Conservation (phyloP, 2,888 invertebrate genomes). For the Drosophila kanekoi region DNA sequence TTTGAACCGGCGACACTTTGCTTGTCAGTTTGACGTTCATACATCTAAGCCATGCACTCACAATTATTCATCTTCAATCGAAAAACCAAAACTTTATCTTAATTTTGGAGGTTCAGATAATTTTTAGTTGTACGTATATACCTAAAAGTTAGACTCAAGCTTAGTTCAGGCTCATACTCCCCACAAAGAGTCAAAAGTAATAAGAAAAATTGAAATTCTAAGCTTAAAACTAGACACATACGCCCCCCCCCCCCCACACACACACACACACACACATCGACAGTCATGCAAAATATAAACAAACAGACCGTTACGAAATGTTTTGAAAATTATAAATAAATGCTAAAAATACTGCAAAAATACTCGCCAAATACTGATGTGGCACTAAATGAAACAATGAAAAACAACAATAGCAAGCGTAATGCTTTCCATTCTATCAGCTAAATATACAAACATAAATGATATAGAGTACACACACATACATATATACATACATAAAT, state of each 20-base stretch:
- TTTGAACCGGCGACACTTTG: too few relatives aligned
- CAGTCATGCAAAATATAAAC: constrained; percentile 41
- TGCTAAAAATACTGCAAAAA: constrained; percentile 49
- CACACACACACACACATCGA: constrained; percentile 10
- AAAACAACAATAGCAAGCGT: constrained; percentile 33
- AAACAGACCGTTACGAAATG: constrained; percentile 57
- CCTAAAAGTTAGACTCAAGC: too few relatives aligned
- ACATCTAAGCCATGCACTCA: too few relatives aligned
- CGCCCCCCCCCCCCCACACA: not conserved
- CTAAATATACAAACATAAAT: constrained; percentile 13
- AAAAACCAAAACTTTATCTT: too few relatives aligned
- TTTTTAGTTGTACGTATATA: too few relatives aligned
- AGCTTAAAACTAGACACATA: constrained; percentile 1
- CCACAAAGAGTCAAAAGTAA: not conserved
- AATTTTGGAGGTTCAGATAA: too few relatives aligned
- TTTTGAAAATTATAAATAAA: constrained; percentile 38
- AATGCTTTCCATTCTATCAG: constrained; percentile 40
- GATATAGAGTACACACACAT: constrained; percentile 2
- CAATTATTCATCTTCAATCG: too few relatives aligned
- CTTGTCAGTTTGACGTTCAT: too few relatives aligned
- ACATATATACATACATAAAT: constrained; percentile 6
- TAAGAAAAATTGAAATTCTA: not conserved
- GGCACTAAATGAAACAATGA: constrained; percentile 41
- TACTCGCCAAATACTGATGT: constrained; percentile 22
- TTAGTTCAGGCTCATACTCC: too few relatives aligned